Evolutionary conservation across 1,140 invertebrate genomes (phyloP).

Genomic region (Leptopilina boulardi): DNA sequence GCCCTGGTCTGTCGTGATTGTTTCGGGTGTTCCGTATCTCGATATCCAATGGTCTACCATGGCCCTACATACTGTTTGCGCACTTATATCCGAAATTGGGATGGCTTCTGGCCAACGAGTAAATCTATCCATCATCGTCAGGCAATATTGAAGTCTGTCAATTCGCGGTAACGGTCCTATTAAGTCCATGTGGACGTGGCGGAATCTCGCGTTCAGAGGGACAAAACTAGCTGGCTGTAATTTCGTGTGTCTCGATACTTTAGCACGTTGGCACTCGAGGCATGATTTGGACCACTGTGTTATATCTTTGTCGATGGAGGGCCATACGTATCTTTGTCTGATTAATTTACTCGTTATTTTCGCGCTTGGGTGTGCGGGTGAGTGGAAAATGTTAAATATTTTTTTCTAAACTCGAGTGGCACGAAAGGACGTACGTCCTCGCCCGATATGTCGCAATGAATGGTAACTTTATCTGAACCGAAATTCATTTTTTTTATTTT

Average conservation of each 20-base stretch:
- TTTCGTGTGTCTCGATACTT: slow-evolving; percentile 50
- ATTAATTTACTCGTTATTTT: not conserved
- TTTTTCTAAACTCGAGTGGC: too few relatives aligned
- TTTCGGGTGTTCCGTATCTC: slow-evolving; percentile 58
- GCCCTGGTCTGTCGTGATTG: slow-evolving; percentile 63
- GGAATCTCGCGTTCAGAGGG: slow-evolving; percentile 52
- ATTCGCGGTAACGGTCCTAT: slow-evolving; percentile 66
- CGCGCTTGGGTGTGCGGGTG: not conserved
- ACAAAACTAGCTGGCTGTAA: not conserved
- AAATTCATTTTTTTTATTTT: not conserved
- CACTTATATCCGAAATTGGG: slow-evolving; percentile 68
- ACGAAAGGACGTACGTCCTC: too few relatives aligned
- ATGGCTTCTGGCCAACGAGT: slow-evolving; percentile 74
- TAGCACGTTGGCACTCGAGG: slow-evolving; percentile 50
- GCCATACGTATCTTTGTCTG: not conserved
- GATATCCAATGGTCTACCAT: slow-evolving; percentile 63
- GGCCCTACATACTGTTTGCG: slow-evolving; percentile 60
- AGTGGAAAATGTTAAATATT: not conserved
- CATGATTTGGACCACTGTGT: slow-evolving; percentile 42
- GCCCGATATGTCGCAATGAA: too few relatives aligned
- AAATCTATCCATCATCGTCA: slow-evolving; percentile 72
- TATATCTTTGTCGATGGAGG: slow-evolving; percentile 41
- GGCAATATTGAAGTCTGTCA: slow-evolving; percentile 62
- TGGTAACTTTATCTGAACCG: not conserved
- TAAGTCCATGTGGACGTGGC: slow-evolving; percentile 69